These are phyloP conservation scores for Mormyrus lacerda DNA, from an alignment of 2,113 vertebrate genomes.

Conservation along the genomic window DNA sequence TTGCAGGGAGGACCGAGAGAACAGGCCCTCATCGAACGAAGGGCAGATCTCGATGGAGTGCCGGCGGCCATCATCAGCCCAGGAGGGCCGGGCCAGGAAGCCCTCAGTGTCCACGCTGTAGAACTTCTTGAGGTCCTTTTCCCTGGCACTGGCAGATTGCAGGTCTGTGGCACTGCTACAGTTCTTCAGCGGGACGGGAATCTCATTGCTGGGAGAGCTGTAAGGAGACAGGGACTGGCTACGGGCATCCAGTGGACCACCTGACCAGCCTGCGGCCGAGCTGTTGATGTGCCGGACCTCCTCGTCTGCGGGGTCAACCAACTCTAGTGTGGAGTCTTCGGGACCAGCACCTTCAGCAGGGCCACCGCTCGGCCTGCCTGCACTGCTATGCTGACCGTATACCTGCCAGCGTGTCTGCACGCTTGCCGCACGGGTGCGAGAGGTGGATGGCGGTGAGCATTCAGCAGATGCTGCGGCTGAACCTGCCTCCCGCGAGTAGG, in stretches of 20 bases:
- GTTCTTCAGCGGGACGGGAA: conserved; percentile 44
- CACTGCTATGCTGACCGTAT: conserved; percentile 41
- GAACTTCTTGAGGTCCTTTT: conserved; percentile 59
- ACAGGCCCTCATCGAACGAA: conserved; percentile 41
- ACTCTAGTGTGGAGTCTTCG: conserved; percentile 34
- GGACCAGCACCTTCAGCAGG: conserved; percentile 26
- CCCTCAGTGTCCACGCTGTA: conserved; percentile 57
- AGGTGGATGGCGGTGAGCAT: conserved; percentile 30
- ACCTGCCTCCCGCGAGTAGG: conserved; percentile 26
- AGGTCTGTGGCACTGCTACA: conserved; percentile 44
- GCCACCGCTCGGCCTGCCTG: conserved; percentile 28
- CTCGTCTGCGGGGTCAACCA: conserved; percentile 61
- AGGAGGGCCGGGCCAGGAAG: conserved; percentile 56
- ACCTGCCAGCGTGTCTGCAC: conserved; percentile 45
- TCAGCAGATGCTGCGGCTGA: conserved; percentile 22
- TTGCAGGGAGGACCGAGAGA: conserved; percentile 38
- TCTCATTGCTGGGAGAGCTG: conserved; percentile 34
- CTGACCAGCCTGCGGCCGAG: conserved; percentile 46
- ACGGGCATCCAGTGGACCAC: conserved; percentile 27
- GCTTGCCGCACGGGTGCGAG: conserved; percentile 32
- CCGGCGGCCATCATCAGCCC: conserved; percentile 53
- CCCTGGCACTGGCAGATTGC: conserved; percentile 29
- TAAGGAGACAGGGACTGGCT: conserved; percentile 49
- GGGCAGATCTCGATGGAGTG: conserved; percentile 63
- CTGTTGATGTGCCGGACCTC: conserved; percentile 76